phyloP scores from a whole-genome alignment of 2,797 vertebrate species.

The Epinephelus awoara region DNA sequence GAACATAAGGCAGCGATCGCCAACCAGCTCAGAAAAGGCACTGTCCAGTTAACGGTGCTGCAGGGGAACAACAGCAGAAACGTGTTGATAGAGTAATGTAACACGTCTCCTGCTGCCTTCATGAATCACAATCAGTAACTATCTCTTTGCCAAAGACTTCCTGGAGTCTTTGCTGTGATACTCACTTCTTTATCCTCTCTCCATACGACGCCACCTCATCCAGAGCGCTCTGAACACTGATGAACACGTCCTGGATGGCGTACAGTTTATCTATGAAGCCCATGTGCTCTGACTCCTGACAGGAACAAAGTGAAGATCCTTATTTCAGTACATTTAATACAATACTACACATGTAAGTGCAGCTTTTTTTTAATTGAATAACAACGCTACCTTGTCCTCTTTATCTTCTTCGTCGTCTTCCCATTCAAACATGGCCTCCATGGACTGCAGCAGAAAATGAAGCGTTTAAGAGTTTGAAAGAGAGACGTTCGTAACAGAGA shows the following conservation, averaged over 20 bases:
- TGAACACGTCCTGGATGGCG: constrained; percentile 95
- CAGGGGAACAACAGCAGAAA: neutral
- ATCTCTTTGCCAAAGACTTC: too few relatives aligned
- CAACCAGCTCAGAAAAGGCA: constrained; percentile 95
- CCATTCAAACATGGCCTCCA: constrained; percentile 94
- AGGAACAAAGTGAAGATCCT: neutral
- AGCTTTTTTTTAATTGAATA: too few relatives aligned
- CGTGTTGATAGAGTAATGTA: too few relatives aligned
- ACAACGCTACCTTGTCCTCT: constrained; percentile 94
- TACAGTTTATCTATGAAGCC: constrained; percentile 96
- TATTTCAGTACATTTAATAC: rapidly evolving
- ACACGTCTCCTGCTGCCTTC: too few relatives aligned
- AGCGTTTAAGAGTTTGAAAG: too few relatives aligned
- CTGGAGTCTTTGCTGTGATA: constrained; percentile 26
- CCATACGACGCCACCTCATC: constrained; percentile 92
- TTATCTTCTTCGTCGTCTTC: constrained; percentile 94
- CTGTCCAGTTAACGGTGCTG: constrained; percentile 95
- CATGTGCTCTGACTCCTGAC: constrained; percentile 91
- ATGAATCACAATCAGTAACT: too few relatives aligned
- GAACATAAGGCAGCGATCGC: constrained; percentile 88
- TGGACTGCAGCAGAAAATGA: constrained; percentile 82
- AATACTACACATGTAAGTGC: rapidly evolving
- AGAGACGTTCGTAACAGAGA: neutral
- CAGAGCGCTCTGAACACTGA: constrained; percentile 93
- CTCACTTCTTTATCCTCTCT: constrained; percentile 96